Conservation (phyloP, 2,113 vertebrate genomes). For the Talpa occidentalis region DNA sequence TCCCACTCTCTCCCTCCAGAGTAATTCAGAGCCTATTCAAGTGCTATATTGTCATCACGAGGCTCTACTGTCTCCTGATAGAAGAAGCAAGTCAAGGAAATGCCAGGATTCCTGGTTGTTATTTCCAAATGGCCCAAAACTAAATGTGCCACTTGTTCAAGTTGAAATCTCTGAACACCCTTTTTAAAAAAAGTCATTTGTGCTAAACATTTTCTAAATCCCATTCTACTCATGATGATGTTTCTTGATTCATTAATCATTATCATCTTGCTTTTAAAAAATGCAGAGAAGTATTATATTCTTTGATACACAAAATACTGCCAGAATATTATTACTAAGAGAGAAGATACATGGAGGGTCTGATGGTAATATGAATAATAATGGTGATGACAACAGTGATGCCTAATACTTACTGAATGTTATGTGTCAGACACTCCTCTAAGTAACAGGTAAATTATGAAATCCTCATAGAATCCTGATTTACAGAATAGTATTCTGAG, state of each 20-base stretch:
- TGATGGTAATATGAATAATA: not conserved
- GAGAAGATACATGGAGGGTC: not conserved
- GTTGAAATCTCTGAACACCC: not conserved
- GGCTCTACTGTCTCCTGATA: not conserved
- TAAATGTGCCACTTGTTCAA: not conserved
- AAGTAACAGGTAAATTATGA: not conserved
- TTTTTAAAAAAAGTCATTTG: not conserved
- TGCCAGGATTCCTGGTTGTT: not conserved
- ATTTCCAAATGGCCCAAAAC: not conserved
- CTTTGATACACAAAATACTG: not conserved
- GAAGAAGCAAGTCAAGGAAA: not conserved
- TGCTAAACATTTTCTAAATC: not conserved
- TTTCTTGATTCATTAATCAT: constrained; percentile 1
- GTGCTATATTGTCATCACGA: not conserved
- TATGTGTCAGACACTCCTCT: not conserved
- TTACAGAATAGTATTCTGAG: not conserved
- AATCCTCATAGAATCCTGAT: not conserved
- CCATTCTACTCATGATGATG: not conserved
- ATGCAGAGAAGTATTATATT: not conserved
- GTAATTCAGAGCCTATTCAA: not conserved
- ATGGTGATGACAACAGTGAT: not conserved
- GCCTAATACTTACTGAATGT: not conserved
- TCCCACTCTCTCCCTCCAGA: not conserved
- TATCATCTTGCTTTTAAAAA: constrained; percentile 2
- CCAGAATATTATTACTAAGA: not conserved